Evolutionary conservation across 2,888 invertebrate genomes (phyloP), one percentile per base, ranked within the genome.

Genomic region (Drosophila neotestacea): DNA sequence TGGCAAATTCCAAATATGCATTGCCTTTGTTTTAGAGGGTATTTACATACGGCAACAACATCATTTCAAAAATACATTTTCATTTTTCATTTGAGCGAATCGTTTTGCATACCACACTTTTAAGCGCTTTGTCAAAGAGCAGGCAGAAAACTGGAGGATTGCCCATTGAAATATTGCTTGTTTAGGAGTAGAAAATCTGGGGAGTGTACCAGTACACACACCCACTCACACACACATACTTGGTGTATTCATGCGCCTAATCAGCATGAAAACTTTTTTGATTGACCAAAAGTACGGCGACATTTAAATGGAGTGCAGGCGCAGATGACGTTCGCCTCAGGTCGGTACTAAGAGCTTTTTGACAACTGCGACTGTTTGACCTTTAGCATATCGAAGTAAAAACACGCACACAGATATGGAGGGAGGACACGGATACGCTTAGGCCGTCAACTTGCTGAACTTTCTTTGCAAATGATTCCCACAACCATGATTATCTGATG

Each of bases 231-330:
- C 4, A 27, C 27, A 42, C 30, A 11, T 4, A 51, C 6, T 22
- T 9, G 55, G 22, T 6, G 39, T 64, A 44, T 68, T 68, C 58
- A 48, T 61, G 48, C 50, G 50, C 51, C 70, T 74, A 79, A 79
- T 59, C 79, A 74, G 59, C 38, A 55, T 56, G 54, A 66, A 86
- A 83, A 88, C 67, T 83, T 83, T 87, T 72, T 63, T 79, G 83
- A 79, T 82, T 79, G 70, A 73, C 71, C 76, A 51, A 70, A 75
- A 75, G 65, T 59, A 67, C 50, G 72, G 56, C 55, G 62, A 61
- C 65, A 65, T 55, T 59, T 79, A 75, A 70, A 85, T 82, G 47
- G 39, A 82, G 80, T 69, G 79, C 73, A 75, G 65, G 63, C 55
- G 52, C 36, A 50, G 47, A 38, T 51, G 56, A 66, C 47, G 38